Evolutionary conservation across 2,888 invertebrate species (phyloP), one percentile per base, ranked within the genome.

Genomic region (Drosophila tanythrix): DNA sequence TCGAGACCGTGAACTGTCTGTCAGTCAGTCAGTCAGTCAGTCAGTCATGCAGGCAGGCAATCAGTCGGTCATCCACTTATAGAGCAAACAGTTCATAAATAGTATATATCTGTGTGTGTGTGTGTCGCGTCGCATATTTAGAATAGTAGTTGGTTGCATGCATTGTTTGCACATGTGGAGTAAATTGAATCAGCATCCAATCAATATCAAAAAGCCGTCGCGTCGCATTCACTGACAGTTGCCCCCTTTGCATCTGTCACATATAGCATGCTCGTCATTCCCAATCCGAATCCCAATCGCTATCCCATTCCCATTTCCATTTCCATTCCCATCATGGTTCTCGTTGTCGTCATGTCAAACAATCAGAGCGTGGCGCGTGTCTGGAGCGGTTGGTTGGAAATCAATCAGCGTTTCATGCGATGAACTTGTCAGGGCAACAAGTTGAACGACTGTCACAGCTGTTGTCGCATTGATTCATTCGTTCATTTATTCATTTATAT

Each of bases 321-420:
- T 31, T 29, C 21, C 33, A 61, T 31, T 40, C 40, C 25, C 25
- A 29, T 36, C 57, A 36, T 58, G 31, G 21, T 36, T 40, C 48
- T 52, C 61, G 35, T 48, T 48, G 43, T 52, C 61, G 31, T 48
- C 52, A 73, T 78, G 81, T 71, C 81, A 77, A 71, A 75, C 84
- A 90, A 86, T 81, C 86, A 72, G 51, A 76, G 66, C 33, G 57
- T 63, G 55, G 64, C 72, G 78, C 72, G 69, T 76, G 79, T 81
- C 88, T 74, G 43, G 48, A 59, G 48, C 69, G 75, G 36, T 56
- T 15, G 40, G 31, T 10, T 33, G 57, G 70, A 78, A 89, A 78
- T 90, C 90, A 87, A 90, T 87, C 90, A 87, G 70, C 74, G 73
- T 68, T 81, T 65, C 57, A 64, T 56, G 66, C 70, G 74, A 76